Evolutionary conservation across 1,140 invertebrate genomes (phyloP).

Genomic region (Bradynema listronoti): DNA sequence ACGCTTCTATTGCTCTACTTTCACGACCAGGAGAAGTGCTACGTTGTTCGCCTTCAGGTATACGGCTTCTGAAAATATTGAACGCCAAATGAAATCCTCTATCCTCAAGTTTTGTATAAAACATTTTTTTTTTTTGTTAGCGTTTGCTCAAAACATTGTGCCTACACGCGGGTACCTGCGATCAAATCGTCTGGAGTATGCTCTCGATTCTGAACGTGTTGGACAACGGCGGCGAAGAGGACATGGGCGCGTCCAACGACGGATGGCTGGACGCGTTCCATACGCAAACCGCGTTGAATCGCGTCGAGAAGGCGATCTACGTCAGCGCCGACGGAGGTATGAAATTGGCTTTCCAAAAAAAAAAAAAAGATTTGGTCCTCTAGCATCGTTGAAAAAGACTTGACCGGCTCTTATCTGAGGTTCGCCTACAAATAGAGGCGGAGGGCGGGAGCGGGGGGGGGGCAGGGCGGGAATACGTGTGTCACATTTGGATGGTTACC

Average conservation of each 20-base stretch:
- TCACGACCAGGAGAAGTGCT: conserved; percentile 44
- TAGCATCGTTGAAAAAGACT: too few relatives aligned
- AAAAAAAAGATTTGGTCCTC: not conserved
- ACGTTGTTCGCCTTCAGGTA: conserved; percentile 39
- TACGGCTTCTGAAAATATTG: conserved; percentile 4
- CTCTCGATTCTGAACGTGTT: conserved; percentile 38
- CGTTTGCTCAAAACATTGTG: conserved; percentile 37
- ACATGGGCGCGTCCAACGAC: conserved; percentile 15
- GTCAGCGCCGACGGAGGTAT: conserved; percentile 27
- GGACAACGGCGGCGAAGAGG: conserved; percentile 21
- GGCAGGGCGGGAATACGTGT: too few relatives aligned
- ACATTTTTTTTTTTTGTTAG: conserved; percentile 21
- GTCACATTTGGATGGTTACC: too few relatives aligned
- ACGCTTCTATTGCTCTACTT: conserved; percentile 45
- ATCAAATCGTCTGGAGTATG: conserved; percentile 44
- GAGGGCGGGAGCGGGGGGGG: too few relatives aligned
- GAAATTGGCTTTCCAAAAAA: not conserved
- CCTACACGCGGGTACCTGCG: conserved; percentile 47
- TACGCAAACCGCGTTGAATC: conserved; percentile 23
- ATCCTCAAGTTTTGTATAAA: too few relatives aligned
- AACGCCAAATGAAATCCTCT: conserved; percentile 21
- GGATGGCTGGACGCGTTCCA: conserved; percentile 28
- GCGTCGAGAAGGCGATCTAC: conserved; percentile 19
- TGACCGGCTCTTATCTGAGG: too few relatives aligned
- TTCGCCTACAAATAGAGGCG: too few relatives aligned